These are phyloP conservation scores for Cotesia glomerata DNA, from an alignment of 1,140 invertebrate genomes.

Conservation along the genomic window DNA sequence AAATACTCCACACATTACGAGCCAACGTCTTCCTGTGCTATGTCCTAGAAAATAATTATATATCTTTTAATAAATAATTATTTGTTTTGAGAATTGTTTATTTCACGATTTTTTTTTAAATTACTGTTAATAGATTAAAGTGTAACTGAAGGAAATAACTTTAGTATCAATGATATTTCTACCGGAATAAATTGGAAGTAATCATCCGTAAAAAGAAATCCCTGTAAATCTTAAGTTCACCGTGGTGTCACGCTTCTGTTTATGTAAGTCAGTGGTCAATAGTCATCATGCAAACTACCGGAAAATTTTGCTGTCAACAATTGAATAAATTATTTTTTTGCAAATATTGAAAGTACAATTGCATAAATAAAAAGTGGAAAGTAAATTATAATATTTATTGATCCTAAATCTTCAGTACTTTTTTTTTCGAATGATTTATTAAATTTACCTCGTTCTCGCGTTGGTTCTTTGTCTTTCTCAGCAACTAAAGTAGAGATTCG, in stretches of 20 bases:
- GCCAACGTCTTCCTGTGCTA: slow-evolving; percentile 50
- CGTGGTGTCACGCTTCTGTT: slow-evolving; percentile 20
- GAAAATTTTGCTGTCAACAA: not conserved
- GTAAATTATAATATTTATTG: not conserved
- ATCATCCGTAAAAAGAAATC: slow-evolving; percentile 44
- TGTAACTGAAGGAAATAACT: not conserved
- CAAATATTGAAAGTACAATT: slow-evolving; percentile 2
- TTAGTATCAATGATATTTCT: slow-evolving; percentile 2
- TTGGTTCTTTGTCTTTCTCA: slow-evolving; percentile 41
- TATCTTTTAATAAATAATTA: not conserved
- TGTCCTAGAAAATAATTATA: slow-evolving; percentile 35
- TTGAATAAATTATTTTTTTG: slow-evolving; percentile 15
- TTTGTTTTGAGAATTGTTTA: not conserved
- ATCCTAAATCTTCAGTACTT: not conserved
- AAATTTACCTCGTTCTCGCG: slow-evolving; percentile 37
- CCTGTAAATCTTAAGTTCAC: slow-evolving; percentile 33
- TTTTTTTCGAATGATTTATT: not conserved
- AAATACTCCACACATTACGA: slow-evolving; percentile 54
- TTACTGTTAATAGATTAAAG: not conserved
- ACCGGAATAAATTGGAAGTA: slow-evolving; percentile 22
- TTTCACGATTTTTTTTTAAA: not conserved
- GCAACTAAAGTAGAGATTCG: slow-evolving; percentile 38
- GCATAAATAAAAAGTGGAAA: not conserved
- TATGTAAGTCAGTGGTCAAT: slow-evolving; percentile 15
- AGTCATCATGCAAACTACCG: not conserved